Base-by-base conservation (phyloP, 2,888 invertebrate species). In the Hartigia nigra region DNA sequence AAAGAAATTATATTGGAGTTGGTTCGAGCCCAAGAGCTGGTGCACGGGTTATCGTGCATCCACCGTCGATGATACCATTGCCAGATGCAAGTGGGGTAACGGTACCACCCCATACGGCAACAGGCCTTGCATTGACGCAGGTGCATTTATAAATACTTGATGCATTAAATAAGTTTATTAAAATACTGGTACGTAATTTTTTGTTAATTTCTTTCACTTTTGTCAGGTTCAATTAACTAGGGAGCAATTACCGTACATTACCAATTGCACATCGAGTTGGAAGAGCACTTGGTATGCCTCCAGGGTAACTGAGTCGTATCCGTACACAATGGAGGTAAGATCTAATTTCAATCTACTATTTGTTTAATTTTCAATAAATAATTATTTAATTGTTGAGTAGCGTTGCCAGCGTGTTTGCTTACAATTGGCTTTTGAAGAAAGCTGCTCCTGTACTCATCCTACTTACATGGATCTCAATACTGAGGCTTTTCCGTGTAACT, bases 331-430 rank as follows among this genome's bases (percentile, higher is more conserved):
- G 77, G 82, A 82, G 82, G 82, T 82, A 80, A 69, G n/a, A 31
- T 55, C 9, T 55, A 2, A 55, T 55, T 23, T 55, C 4, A 55
- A 55, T 55, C 23, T 55, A 23, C 14, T 23, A 23, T 55, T 14
- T 23, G 23, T 23, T 55, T 23, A 23, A 31, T 23, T 34, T 23
- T 14, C 14, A 72, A 70, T 1, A 31, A 77, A 76, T 72, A 23
- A 77, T 74, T 74, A 70, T 39, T 37, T 31, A 70, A 37, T 12
- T 35, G 69, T 76, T 31, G 37, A 32, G n/a, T 74, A 83, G 83
- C 78, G 80, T n/a, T 83, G 83, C 72, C 83, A 81, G 31, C 76
- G 83, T n/a, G 74, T 83, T 4, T 83, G 83, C 75, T 76, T 83
- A 31, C 83, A 83, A 74, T 35, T 82, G 11, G 80, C 83, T 12